A percentile compares a stretch with the other conserved stretches of the same genome.
Conservation (phyloP, 2,797 vertebrate genomes). For the Coendou prehensilis region DNA sequence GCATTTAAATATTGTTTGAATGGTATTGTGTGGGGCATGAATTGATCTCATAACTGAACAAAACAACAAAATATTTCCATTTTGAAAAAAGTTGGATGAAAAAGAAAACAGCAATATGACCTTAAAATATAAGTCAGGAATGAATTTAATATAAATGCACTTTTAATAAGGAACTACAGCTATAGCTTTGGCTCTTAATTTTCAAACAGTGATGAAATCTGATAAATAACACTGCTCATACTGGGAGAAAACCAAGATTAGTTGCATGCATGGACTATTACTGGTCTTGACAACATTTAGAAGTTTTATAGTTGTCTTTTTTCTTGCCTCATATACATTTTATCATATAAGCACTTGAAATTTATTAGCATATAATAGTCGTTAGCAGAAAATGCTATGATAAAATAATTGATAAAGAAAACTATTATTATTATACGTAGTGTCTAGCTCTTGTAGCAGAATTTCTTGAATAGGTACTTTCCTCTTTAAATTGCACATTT, state of each 20-base stretch:
- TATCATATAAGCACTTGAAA: background rate
- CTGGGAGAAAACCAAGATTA: background rate
- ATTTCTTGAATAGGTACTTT: constrained; percentile 37
- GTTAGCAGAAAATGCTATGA: background rate
- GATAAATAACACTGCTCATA: constrained; percentile 2
- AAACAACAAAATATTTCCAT: constrained; percentile 60
- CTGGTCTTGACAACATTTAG: background rate
- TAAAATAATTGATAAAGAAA: constrained; percentile 33
- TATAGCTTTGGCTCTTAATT: constrained; percentile 19
- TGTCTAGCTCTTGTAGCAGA: background rate
- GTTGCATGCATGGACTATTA: background rate
- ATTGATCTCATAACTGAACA: constrained; percentile 59
- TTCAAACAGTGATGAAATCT: constrained; percentile 63
- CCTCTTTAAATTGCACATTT: constrained; percentile 42
- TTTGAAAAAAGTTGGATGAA: constrained; percentile 48
- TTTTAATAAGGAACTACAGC: background rate
- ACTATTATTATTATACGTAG: background rate
- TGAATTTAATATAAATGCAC: constrained; percentile 63
- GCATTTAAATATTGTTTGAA: constrained; percentile 40
- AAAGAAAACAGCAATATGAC: constrained; percentile 59
- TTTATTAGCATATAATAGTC: background rate
- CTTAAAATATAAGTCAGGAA: constrained; percentile 59
- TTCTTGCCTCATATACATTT: background rate
- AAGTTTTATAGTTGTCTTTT: background rate
- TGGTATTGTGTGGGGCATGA: constrained; percentile 2